These are phyloP conservation scores for Agriopis leucophaearia DNA, from an alignment of 2,888 invertebrate genomes.

Conservation along the genomic window DNA sequence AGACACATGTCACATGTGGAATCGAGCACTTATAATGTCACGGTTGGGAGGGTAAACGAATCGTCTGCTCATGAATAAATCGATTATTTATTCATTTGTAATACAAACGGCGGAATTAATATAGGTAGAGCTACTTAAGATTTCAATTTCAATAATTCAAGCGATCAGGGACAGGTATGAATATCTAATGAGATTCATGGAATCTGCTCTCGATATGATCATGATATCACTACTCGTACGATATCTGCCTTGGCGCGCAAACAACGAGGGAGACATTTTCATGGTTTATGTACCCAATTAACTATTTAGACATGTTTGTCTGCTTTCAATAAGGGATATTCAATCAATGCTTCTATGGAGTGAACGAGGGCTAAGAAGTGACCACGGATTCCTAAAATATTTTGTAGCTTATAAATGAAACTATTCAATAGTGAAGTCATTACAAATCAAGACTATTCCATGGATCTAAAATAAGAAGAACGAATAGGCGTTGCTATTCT, in stretches of 20 bases:
- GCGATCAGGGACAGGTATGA: constrained; percentile 23
- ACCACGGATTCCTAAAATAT: no score
- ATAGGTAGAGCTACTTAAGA: constrained; percentile 17
- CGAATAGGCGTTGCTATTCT: no score
- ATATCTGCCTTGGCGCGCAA: neutral
- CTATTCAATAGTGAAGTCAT: no score
- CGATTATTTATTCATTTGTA: constrained; percentile 31
- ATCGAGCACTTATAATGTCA: constrained; percentile 18
- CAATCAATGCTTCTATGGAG: no score
- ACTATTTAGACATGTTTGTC: neutral
- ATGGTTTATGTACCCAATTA: neutral
- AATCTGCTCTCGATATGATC: constrained; percentile 19
- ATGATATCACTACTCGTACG: constrained; percentile 12
- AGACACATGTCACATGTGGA: constrained; percentile 17
- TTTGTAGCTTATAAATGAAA: no score
- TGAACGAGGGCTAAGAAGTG: no score
- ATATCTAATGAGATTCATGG: constrained; percentile 23
- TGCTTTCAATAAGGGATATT: no score
- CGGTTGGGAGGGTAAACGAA: constrained; percentile 31
- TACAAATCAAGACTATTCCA: no score
- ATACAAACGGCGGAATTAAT: constrained; percentile 23
- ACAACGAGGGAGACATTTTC: neutral
- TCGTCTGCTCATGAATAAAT: constrained; percentile 31
- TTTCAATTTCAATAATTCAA: constrained; percentile 28
- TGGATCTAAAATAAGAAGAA: no score